These are phyloP conservation scores for Schrankia costaestrigalis DNA, from an alignment of 2,888 invertebrate species.

Conservation along the genomic window DNA sequence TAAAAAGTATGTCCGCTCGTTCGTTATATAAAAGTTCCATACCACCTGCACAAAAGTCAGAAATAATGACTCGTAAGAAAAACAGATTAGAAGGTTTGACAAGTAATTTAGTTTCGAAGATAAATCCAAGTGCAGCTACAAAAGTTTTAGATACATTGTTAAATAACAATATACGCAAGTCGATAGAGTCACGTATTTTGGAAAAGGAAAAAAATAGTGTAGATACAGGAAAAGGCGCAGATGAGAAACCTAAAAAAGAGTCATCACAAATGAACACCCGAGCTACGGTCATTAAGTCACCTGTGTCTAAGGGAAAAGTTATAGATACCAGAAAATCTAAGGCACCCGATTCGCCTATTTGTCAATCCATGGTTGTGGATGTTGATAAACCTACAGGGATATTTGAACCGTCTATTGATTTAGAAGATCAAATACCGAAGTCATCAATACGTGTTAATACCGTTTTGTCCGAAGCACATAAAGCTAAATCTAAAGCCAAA, in stretches of 20 bases:
- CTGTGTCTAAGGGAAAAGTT: slow-evolving; percentile 74
- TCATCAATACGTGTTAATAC: slow-evolving; percentile 75
- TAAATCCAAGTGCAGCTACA: slow-evolving; percentile 76
- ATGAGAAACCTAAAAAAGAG: slow-evolving; percentile 64
- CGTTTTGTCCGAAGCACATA: slow-evolving; percentile 59
- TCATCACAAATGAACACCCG: slow-evolving; percentile 66
- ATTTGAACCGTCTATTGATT: slow-evolving; percentile 85
- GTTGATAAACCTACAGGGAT: slow-evolving; percentile 83
- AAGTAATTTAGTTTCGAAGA: slow-evolving; percentile 82
- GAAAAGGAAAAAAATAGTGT: slow-evolving; percentile 64
- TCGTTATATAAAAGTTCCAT: slow-evolving; percentile 72
- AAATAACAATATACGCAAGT: slow-evolving; percentile 74
- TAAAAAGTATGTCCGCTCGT: slow-evolving; percentile 75
- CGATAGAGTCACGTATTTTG: slow-evolving; percentile 73
- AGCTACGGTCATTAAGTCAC: slow-evolving; percentile 81
- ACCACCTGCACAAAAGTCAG: slow-evolving; percentile 74
- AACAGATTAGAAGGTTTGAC: slow-evolving; percentile 82
- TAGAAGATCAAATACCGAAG: slow-evolving; percentile 84
- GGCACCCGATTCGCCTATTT: slow-evolving; percentile 42
- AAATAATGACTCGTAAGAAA: slow-evolving; percentile 83
- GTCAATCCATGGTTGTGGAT: slow-evolving; percentile 59
- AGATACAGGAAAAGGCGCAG: slow-evolving; percentile 45
- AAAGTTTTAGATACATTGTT: slow-evolving; percentile 75
- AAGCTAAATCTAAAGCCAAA: slow-evolving; percentile 58
- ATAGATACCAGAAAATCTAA: slow-evolving; percentile 71